Base-by-base conservation (phyloP, 2,888 invertebrate genomes). In the Eumerus sabulonum region DNA sequence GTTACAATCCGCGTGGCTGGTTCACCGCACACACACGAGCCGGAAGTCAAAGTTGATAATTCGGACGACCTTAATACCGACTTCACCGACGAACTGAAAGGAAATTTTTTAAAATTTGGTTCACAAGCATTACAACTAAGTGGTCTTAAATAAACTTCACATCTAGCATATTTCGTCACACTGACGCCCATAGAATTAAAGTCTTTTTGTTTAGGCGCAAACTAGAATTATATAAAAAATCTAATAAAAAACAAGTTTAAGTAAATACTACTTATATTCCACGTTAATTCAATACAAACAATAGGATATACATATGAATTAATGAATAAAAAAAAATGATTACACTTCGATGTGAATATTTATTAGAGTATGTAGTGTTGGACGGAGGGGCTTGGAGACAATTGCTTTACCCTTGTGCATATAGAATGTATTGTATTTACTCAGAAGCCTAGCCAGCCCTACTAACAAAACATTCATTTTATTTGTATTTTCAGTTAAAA, bases 21-120 rank as follows among this genome's bases (percentile, higher is more conserved):
- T 1, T 83, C 88, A 1, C 88, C 88, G 2, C 89, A 89, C 68
- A 87, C 89, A 0, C 89, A 89, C 48, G 86, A 85, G 12, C 87
- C 87, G 0, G 89, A 89, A 82, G 83, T 88, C 35, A 86, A 85
- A 84, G 74, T 84, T 0, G 86, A 87, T 17, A 83, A 81, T 13
- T 82, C 86, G 1, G 84, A 87, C 9, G 87, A 87, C 18, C 77
- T 87, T 50, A 76, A 86, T 16, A 84, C 84, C 5, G 87, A 87
- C 60, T 82, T 87, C 54, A 77, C 86, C 11, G 87, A 87, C 38
- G 87, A 87, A 9, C 68, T 84, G 5, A 83, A 86, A 35, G 83
- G 84, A 9, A 85, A 85, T 16, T 68, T 84, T 18, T 60, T 84
- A 56, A 83, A 84, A 38, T 84, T 84, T 82, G 84, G 84, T 36